These are phyloP conservation scores for Nymphalis polychloros DNA, from an alignment of 2,888 invertebrate genomes.

Conservation along the genomic window DNA sequence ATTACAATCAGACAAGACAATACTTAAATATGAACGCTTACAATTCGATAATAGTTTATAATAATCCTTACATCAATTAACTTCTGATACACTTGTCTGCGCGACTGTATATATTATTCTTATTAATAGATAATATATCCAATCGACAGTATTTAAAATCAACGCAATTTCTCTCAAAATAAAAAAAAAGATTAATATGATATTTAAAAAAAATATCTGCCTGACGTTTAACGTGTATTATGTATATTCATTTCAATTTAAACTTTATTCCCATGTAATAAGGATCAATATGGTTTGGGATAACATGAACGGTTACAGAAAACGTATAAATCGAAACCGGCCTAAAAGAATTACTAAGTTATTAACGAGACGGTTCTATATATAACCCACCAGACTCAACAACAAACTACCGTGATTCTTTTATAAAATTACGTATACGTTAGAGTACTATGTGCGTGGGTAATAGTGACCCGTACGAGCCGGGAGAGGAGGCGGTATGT, in stretches of 20 bases:
- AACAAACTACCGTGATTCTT: not conserved
- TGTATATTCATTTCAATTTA: constrained; percentile 7
- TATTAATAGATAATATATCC: no score
- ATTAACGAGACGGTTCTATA: not conserved
- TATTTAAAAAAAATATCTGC: not conserved
- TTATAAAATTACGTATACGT: constrained; percentile 6
- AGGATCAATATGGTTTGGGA: constrained; percentile 15
- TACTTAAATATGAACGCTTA: not conserved
- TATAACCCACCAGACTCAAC: not conserved
- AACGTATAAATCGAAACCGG: no score
- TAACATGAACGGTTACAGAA: not conserved
- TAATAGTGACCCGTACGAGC: constrained; percentile 75
- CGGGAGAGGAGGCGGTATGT: constrained; percentile 75
- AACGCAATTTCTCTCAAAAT: no score
- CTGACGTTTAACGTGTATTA: not conserved
- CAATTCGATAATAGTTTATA: not conserved
- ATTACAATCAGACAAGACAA: not conserved
- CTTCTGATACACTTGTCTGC: not conserved
- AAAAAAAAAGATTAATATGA: no score
- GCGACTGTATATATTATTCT: not conserved
- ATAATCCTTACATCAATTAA: constrained; percentile 4
- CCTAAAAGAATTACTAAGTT: not conserved
- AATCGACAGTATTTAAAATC: no score
- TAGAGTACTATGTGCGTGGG: constrained; percentile 68
- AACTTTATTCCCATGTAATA: constrained; percentile 16